Evolutionary conservation across 2,797 vertebrate genomes (phyloP).

Genomic region (Cyprinella venusta): DNA sequence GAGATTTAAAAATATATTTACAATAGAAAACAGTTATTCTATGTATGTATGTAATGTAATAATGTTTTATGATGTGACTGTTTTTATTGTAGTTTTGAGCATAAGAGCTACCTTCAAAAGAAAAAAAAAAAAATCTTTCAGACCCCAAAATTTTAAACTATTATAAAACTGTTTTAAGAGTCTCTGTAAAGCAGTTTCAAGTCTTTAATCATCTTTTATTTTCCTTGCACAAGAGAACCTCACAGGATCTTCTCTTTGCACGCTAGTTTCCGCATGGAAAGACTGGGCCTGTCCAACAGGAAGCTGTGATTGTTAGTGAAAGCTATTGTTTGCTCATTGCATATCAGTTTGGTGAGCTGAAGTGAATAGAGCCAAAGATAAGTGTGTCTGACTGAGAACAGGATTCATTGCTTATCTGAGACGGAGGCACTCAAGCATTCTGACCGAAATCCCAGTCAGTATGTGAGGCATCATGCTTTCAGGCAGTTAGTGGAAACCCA

Average conservation of each 20-base stretch:
- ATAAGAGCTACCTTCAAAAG: neutral
- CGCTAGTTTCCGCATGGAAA: slow-evolving; percentile 49
- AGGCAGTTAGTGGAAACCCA: neutral
- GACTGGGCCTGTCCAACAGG: slow-evolving; percentile 52
- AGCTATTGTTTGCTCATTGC: slow-evolving; percentile 52
- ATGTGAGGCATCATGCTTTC: neutral
- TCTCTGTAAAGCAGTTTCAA: neutral
- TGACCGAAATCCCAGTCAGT: neutral
- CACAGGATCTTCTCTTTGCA: slow-evolving; percentile 45
- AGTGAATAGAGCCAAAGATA: slow-evolving; percentile 30
- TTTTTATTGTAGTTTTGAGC: neutral
- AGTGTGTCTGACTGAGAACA: slow-evolving; percentile 55
- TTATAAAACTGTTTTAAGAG: neutral
- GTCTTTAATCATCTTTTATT: neutral
- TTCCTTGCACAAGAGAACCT: slow-evolving; percentile 12
- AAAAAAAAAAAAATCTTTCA: neutral
- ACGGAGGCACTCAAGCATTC: neutral
- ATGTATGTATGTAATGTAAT: neutral
- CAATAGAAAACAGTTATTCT: neutral
- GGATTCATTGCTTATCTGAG: slow-evolving; percentile 60
- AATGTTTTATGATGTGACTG: neutral
- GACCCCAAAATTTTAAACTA: neutral
- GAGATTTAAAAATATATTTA: neutral
- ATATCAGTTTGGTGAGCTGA: slow-evolving; percentile 12
- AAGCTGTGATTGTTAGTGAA: slow-evolving; percentile 51